Percentiles rank a stretch among this genome's conserved stretches.
These are phyloP conservation scores for Corythaixoides concolor DNA, from an alignment of 2,113 vertebrate genomes.

Conservation along the genomic window DNA sequence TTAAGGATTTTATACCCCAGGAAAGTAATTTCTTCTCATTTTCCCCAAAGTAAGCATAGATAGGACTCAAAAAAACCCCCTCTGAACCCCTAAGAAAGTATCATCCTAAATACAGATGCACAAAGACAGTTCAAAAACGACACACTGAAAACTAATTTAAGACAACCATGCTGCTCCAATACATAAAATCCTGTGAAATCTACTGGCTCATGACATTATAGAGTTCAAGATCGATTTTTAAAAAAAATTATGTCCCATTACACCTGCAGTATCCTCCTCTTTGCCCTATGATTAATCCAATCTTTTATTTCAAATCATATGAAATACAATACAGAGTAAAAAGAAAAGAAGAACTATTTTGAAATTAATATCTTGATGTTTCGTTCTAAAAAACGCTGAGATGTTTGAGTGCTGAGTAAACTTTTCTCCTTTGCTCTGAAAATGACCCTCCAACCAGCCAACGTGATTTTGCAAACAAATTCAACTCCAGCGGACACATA, in stretches of 20 bases:
- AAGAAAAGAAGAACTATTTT: conserved; percentile 16
- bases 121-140: neutral
- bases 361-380: neutral
- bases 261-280: neutral
- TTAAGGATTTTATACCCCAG: neutral
- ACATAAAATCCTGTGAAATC: neutral
- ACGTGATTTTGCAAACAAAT: neutral
- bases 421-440: conserved; percentile 41
- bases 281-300: neutral
- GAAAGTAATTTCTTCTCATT: neutral
- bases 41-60: neutral
- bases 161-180: neutral
- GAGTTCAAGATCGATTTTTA: neutral
- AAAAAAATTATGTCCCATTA: neutral
- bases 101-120: neutral
- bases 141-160: conserved; percentile 55
- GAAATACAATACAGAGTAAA: neutral
- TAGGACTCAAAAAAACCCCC: neutral
- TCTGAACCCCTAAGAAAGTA: neutral
- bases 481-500: neutral
- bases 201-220: neutral
- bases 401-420: neutral
- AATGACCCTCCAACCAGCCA: neutral
- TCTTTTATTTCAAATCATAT: neutral
- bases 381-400: neutral